A percentile compares a stretch with the other conserved stretches of the same genome.
Evolutionary conservation across 1,140 invertebrate species (phyloP).

Genomic region (Drosophila sp.): DNA sequence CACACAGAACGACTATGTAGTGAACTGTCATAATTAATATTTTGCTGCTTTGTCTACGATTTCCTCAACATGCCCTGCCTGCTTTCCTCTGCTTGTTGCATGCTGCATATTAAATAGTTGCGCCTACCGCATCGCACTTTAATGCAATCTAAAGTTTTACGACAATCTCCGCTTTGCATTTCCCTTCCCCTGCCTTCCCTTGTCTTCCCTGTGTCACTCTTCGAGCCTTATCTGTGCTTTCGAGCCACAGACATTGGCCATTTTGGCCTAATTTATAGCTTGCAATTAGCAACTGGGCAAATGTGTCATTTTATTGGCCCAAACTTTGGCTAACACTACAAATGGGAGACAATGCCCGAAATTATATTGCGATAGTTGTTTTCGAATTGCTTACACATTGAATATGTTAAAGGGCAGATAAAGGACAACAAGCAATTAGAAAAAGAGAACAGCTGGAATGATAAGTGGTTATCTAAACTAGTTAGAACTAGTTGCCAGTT

Average conservation of each 20-base stretch:
- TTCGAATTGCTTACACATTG: slow-evolving; percentile 34
- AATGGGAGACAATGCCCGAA: slow-evolving; percentile 44
- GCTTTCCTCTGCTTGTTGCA: slow-evolving; percentile 37
- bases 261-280: slow-evolving; percentile 66
- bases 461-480: neutral
- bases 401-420: neutral
- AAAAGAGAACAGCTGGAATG: neutral
- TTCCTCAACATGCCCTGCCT: slow-evolving; percentile 55
- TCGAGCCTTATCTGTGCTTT: slow-evolving; percentile 1
- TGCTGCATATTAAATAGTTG: slow-evolving; percentile 71
- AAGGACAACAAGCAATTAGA: slow-evolving; percentile 10
- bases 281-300: slow-evolving; percentile 80
- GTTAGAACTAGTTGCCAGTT: neutral
- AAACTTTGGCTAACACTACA: slow-evolving; percentile 45
- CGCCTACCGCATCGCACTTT: slow-evolving; percentile 47
- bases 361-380: slow-evolving; percentile 36
- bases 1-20: slow-evolving; percentile 3
- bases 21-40: slow-evolving; percentile 80
- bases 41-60: slow-evolving; percentile 70
- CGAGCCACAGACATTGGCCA: slow-evolving; percentile 18
- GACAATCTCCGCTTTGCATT: slow-evolving; percentile 26
- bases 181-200: no score
- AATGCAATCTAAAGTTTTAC: slow-evolving; percentile 76
- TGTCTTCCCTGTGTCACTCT: neutral
- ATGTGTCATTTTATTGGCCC: slow-evolving; percentile 73